Conservation (phyloP, 2,888 invertebrate genomes). For the Caenorhabditis panamensis region DNA sequence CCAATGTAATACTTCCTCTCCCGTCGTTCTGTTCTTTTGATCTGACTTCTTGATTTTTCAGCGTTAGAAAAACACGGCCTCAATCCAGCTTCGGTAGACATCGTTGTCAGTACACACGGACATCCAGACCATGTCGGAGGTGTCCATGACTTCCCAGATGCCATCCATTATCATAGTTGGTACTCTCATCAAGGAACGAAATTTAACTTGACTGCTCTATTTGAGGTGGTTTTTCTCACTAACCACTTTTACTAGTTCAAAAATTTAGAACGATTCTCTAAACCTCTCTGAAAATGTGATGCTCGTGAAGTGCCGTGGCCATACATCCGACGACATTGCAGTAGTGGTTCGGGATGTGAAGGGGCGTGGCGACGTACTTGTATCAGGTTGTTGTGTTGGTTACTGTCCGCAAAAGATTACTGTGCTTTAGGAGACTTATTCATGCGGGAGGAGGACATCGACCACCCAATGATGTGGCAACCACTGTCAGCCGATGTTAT, state of each 20-base stretch:
- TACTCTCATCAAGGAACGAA: slow-evolving; percentile 72
- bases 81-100: slow-evolving; percentile 73
- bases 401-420: slow-evolving; percentile 23
- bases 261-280: slow-evolving; percentile 69
- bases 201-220: slow-evolving; percentile 75
- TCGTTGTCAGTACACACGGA: slow-evolving; percentile 80
- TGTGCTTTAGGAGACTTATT: slow-evolving; percentile 68
- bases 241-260: background rate
- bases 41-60: slow-evolving; percentile 16
- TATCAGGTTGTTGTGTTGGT: slow-evolving; percentile 63
- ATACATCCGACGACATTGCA: slow-evolving; percentile 79
- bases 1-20: slow-evolving; percentile 61
- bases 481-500: slow-evolving; percentile 74
- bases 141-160: slow-evolving; percentile 73
- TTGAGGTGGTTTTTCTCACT: slow-evolving; percentile 58
- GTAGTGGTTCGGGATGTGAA: slow-evolving; percentile 74
- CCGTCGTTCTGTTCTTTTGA: background rate
- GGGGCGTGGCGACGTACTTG: slow-evolving; percentile 74
- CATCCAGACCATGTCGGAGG: slow-evolving; percentile 78
- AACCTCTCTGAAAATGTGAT: slow-evolving; percentile 74
- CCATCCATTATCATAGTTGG: slow-evolving; percentile 72
- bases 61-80: slow-evolving; percentile 34
- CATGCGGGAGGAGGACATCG: slow-evolving; percentile 75
- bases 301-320: slow-evolving; percentile 76
- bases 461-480: slow-evolving; percentile 78